Evolutionary conservation across 1,140 invertebrate genomes (phyloP).

Genomic region (Berghia stephanieae): DNA sequence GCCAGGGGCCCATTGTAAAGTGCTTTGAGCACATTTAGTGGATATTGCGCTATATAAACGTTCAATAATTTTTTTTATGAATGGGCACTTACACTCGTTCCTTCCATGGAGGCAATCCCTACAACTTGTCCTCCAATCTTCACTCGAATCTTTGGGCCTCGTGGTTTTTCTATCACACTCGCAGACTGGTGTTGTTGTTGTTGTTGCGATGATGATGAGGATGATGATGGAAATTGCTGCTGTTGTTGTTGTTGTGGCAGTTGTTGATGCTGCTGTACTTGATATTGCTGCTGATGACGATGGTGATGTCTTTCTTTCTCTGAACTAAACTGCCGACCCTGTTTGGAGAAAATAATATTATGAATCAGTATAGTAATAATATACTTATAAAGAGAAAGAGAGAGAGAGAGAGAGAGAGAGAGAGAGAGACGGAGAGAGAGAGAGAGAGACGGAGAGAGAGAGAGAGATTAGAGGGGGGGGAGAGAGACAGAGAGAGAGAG

Average conservation of each 20-base stretch:
- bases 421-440: no score
- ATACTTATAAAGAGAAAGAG: no score
- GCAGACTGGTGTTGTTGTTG: slow-evolving; percentile 39
- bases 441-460: no score
- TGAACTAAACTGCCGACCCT: background rate
- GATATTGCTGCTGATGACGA: slow-evolving; percentile 24
- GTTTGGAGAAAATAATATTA: background rate
- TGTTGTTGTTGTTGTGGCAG: no score
- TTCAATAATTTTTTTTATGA: no score
- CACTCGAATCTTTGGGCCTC: slow-evolving; percentile 81
- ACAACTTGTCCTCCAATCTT: slow-evolving; percentile 44
- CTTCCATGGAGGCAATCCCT: slow-evolving; percentile 15
- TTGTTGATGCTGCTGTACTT: slow-evolving; percentile 23
- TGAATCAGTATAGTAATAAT: background rate
- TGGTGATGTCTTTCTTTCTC: background rate
- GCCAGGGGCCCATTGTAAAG: no score
- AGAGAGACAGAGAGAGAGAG: no score
- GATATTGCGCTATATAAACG: no score
- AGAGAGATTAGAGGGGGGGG: no score
- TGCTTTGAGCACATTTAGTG: no score
- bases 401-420: no score
- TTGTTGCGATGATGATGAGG: slow-evolving; percentile 1
- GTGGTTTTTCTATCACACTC: slow-evolving; percentile 72
- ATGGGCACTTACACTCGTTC: slow-evolving; percentile 31
- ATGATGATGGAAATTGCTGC: background rate